Base-by-base conservation (phyloP, 2,113 vertebrate genomes). In the Daphoenositta chrysoptera region DNA sequence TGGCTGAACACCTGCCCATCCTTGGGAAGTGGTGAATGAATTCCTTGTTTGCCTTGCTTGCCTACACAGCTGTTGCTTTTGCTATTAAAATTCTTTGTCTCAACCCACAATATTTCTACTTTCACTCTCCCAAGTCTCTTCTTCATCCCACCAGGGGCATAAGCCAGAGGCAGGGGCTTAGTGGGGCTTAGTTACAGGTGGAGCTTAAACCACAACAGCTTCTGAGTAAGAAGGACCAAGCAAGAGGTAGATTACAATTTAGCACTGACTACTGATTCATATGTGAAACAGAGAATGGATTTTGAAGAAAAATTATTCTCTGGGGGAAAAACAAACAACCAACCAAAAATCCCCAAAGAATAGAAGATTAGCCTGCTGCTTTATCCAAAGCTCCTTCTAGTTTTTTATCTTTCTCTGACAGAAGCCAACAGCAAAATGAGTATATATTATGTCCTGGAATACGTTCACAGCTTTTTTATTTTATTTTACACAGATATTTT, bases 121-220 rank as follows among this genome's bases (percentile, higher is more conserved):
- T 77, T 44, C 45, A 50, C 28, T n/a, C 7, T 88, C 42, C 13
- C 28, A 15, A 0, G 31, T 54, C 6, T 37, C 11, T 68, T 17
- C 11, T 42, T 7, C 8, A 27, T 27, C 23, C 26, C 26, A 28
- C 19, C 3, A 44, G 22, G 4, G 3, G 2, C 8, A 2, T 60
- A 21, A 60, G 8, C 1, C 15, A 80, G 28, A 8, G 2, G 6
- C 4, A 61, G 4, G 16, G 26, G 13, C 11, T 50, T 17, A 28
- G 13, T 37, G 5, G 21, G 8, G 11, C 3, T 70, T 44, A 65
- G 21, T 61, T 66, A 31, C 10, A 22, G 9, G 3, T 19, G 16
- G 9, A 13, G 14, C 7, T 82, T 87, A 78, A 73, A 40, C 6
- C 5, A 23, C 3, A 8, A 13, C 14, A 39, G 2, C 4, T 75